These are phyloP conservation scores for Papilio dardanus DNA, from an alignment of 1,140 invertebrate genomes.

Conservation along the genomic window DNA sequence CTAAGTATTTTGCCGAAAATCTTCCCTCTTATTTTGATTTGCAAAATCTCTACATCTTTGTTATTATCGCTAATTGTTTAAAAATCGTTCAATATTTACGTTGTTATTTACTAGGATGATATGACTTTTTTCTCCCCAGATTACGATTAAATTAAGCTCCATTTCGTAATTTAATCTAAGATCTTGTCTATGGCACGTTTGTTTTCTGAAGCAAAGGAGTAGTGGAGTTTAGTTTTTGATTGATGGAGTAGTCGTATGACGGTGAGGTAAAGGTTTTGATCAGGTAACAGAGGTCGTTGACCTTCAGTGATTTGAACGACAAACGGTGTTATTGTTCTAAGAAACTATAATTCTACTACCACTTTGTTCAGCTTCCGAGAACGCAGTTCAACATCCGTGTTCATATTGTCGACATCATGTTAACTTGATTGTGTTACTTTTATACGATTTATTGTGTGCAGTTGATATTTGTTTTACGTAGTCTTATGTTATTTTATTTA, in stretches of 20 bases:
- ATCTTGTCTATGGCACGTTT: not conserved
- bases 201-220: not conserved
- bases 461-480: not conserved
- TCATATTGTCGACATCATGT: not conserved
- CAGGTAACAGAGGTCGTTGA: not conserved
- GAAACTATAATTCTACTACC: constrained; percentile 1
- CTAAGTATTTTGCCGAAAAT: too few species aligned
- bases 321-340: constrained; percentile 16
- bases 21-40: too few species aligned
- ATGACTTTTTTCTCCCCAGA: too few species aligned
- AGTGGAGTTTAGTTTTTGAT: not conserved
- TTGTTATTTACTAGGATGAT: too few species aligned
- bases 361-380: constrained; percentile 19
- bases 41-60: too few species aligned
- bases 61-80: too few species aligned
- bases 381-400: not conserved
- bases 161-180: too few species aligned
- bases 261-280: constrained; percentile 3
- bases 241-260: not conserved
- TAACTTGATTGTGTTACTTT: constrained; percentile 12
- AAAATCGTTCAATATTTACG: too few species aligned
- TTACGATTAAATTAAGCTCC: too few species aligned
- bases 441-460: not conserved
- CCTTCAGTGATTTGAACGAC: constrained; percentile 12
- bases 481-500: not conserved